Conservation (phyloP, 2,888 invertebrate species). For the Odontothrips loti region DNA sequence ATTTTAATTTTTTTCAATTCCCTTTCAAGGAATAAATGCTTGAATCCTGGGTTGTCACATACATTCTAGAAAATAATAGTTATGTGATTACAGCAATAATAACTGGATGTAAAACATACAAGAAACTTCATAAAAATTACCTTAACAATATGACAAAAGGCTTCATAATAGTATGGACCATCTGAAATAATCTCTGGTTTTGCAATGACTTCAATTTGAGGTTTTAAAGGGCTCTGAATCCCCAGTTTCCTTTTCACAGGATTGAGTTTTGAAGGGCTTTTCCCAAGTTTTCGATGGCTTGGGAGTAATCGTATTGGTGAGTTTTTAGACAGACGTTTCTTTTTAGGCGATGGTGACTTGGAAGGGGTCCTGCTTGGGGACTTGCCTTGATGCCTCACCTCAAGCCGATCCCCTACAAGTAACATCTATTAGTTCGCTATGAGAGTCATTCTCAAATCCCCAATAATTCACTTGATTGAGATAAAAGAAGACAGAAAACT, state of each 20-base stretch:
- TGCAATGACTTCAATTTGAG: not conserved
- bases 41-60: not conserved
- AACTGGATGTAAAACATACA: not conserved
- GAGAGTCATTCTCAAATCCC: too few relatives aligned
- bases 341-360: constrained; percentile 5
- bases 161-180: constrained; percentile 8
- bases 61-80: not conserved
- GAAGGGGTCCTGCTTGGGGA: not conserved
- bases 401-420: too few relatives aligned
- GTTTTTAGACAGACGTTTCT: not conserved
- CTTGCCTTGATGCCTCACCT: too few relatives aligned
- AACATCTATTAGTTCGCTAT: too few relatives aligned
- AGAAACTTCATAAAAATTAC: not conserved
- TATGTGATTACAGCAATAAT: not conserved
- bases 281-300: not conserved
- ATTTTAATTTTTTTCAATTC: not conserved
- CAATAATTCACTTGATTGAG: too few relatives aligned
- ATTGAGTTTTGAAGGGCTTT: not conserved
- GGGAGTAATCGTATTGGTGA: not conserved
- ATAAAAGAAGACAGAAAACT: too few relatives aligned
- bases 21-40: not conserved
- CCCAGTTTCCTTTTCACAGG: too few relatives aligned
- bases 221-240: not conserved
- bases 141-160: not conserved
- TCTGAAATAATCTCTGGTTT: not conserved